These are phyloP conservation scores for Zaprionus taronus DNA, from an alignment of 1,140 invertebrate genomes.

Conservation along the genomic window DNA sequence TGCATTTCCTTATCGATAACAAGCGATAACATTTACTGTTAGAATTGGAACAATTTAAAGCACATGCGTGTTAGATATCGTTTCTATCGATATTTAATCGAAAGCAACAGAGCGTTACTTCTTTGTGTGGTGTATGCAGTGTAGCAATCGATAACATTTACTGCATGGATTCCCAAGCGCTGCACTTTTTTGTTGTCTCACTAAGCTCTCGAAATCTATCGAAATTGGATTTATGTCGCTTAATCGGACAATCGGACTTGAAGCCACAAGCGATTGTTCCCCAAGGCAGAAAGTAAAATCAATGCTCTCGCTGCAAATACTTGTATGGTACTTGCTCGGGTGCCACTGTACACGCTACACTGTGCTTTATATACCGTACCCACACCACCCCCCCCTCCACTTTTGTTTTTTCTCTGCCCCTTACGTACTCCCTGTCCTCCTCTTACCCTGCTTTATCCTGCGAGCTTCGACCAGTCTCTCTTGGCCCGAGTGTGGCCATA, in stretches of 20 bases:
- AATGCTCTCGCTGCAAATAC: neutral
- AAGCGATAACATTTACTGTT: too few species aligned
- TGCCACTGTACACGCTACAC: neutral
- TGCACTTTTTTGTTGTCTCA: neutral
- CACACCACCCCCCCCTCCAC: neutral
- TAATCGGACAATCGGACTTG: constrained; percentile 18
- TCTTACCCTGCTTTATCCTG: neutral
- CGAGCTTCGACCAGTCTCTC: neutral
- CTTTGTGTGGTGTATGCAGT: too few species aligned
- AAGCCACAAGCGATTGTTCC: constrained; percentile 31
- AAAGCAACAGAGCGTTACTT: too few species aligned
- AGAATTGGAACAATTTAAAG: too few species aligned
- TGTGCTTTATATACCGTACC: neutral
- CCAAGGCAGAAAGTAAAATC: constrained; percentile 6
- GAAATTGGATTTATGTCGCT: constrained; percentile 4
- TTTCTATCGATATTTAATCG: too few species aligned
- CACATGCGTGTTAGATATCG: too few species aligned
- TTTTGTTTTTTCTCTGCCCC: neutral
- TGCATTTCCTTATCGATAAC: too few species aligned
- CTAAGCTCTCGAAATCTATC: constrained; percentile 2
- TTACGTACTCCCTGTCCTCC: too few species aligned
- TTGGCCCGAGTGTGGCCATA: constrained; percentile 61
- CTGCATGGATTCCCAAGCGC: too few species aligned
- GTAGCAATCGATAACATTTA: too few species aligned
- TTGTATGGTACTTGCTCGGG: neutral